Base-by-base conservation (phyloP, 2,888 invertebrate species). In the Congeria kusceri region DNA sequence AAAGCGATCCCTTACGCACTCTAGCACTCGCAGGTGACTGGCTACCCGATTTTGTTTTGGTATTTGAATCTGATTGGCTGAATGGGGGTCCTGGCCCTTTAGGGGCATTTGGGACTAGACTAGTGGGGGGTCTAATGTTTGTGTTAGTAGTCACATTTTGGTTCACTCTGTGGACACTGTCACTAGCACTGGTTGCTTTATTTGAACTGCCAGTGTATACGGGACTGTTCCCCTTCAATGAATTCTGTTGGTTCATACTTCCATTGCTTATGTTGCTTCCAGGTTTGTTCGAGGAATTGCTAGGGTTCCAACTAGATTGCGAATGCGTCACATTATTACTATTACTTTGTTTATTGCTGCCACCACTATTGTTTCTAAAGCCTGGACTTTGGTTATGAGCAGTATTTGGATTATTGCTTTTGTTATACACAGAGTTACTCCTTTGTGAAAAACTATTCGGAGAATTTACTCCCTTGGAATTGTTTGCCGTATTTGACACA, bases 1-100 rank as follows among this genome's bases (percentile, higher is more conserved):
- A 91, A 49, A 93, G 80, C 5, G 92, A 92, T 27, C 89, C 89
- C 74, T 92, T 92, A 11, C 90, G 83, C 5, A 87, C 86, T 46
- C 88, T 76, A 20, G 59, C 58, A 44, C 56, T 58, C 7, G 18
- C 57, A n/a, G 49, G 23, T 56, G 70, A 29, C 32, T 57, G 61
- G 58, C 28, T 59, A 13, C 44, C 64, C 27, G 29, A 56, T 27
- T 28, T 25, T 39, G 39, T 39, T 39, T 39, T 39, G 39, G 39
- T 39, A 29, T 29, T 56, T 29, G 63, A 58, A 15, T 72, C 71
- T 15, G 28, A 25, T 9, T 27, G 29, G 25, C 59, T 23, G 20
- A n/a, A 44, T 58, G 82, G 82, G 32, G 83, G 83, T 18, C 83
- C 83, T 7, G 83, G 83, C 2, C 83, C 83, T 68, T 77, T 74